Conservation (phyloP, 2,113 vertebrate species). For the Leptosomus discolor region DNA sequence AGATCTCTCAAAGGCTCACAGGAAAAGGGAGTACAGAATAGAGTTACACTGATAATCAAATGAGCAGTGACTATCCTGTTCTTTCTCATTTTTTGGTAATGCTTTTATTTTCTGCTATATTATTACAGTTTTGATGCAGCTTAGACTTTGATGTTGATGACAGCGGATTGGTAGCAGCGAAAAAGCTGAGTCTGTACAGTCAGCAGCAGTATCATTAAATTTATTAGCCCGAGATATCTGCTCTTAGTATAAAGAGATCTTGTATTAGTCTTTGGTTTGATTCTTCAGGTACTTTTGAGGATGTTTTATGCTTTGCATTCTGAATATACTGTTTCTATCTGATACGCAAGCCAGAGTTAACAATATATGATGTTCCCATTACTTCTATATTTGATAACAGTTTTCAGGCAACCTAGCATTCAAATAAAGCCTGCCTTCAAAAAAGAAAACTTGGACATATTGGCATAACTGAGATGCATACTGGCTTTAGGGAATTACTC, state of each 20-base stretch:
- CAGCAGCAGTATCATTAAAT: conserved; percentile 60
- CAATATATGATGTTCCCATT: not conserved
- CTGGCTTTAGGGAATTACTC: not conserved
- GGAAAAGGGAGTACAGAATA: conserved; percentile 8
- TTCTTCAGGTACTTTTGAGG: not conserved
- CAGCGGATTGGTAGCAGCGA: conserved; percentile 31
- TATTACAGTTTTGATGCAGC: conserved; percentile 52
- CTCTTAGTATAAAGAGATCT: conserved; percentile 31
- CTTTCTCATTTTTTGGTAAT: not conserved
- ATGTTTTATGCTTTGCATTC: not conserved
- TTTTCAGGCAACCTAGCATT: not conserved
- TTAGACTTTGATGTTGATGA: conserved; percentile 58
- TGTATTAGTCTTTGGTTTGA: conserved; percentile 12
- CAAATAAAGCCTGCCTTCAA: not conserved
- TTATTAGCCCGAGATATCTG: conserved; percentile 45
- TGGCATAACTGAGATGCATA: not conserved
- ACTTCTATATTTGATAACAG: not conserved
- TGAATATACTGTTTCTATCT: not conserved
- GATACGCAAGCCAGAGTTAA: not conserved
- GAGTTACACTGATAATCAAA: conserved; percentile 49
- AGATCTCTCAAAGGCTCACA: not conserved
- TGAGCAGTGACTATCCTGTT: conserved; percentile 31
- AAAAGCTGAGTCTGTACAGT: conserved; percentile 52
- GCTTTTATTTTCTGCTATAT: conserved; percentile 54
- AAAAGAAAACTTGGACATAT: not conserved